Conservation (phyloP, 1,140 invertebrate species). For the Armadillidium nasatum region DNA sequence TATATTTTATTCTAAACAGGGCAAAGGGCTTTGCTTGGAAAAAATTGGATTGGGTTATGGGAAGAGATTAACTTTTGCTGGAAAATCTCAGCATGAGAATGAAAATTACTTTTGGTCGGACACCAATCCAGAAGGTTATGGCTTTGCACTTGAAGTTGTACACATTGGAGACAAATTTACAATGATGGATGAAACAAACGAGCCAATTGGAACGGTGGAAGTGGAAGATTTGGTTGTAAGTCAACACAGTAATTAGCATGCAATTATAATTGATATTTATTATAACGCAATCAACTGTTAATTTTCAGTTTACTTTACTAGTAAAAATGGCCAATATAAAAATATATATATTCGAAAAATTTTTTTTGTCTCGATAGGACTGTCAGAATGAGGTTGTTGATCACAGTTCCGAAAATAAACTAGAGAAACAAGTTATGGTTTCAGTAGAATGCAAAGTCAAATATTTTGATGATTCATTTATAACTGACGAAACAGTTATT, state of each 20-base stretch:
- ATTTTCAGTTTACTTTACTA: too few species aligned
- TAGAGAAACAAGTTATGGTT: not conserved
- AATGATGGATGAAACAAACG: not conserved
- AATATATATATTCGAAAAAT: too few species aligned
- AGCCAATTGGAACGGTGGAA: not conserved
- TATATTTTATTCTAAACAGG: conserved; percentile 47
- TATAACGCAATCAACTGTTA: too few species aligned
- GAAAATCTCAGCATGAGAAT: conserved; percentile 25
- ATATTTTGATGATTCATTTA: not conserved
- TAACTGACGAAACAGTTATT: not conserved
- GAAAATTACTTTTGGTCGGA: conserved; percentile 53
- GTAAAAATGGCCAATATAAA: too few species aligned
- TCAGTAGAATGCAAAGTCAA: not conserved
- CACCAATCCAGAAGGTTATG: conserved; percentile 44
- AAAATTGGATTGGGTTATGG: conserved; percentile 71
- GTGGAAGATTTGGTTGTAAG: not conserved
- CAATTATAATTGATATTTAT: too few species aligned
- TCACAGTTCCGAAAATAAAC: not conserved
- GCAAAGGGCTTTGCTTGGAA: conserved; percentile 58
- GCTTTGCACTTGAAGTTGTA: conserved; percentile 42
- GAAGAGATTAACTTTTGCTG: conserved; percentile 50
- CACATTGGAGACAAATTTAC: conserved; percentile 38
- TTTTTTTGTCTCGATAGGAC: too few species aligned
- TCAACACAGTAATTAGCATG: too few species aligned
- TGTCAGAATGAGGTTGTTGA: not conserved